A percentile compares a stretch with the other conserved stretches of the same genome.
Conservation (phyloP, 2,797 vertebrate species). For the Pogoniulus pusillus region DNA sequence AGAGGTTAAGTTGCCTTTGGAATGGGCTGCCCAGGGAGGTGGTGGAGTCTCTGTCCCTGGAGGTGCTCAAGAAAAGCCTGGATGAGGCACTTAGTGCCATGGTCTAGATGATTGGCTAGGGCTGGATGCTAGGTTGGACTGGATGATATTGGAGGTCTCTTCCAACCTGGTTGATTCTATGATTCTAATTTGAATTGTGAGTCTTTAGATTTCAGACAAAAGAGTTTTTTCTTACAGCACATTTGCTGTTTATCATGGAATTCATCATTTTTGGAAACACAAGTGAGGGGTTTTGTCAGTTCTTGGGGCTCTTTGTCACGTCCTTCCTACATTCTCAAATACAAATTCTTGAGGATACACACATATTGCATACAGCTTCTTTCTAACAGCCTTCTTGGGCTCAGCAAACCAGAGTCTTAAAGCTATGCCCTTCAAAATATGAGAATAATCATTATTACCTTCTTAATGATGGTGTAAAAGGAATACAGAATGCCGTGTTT, state of each 20-base stretch:
- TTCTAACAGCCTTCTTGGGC: background rate
- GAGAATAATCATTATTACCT: too few species aligned
- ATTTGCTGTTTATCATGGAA: background rate
- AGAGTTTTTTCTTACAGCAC: background rate
- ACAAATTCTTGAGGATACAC: background rate
- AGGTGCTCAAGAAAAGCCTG: too few species aligned
- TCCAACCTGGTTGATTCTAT: too few species aligned
- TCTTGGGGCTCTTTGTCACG: background rate
- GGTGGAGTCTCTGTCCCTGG: too few species aligned
- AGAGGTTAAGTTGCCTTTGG: background rate
- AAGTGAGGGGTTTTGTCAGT: background rate
- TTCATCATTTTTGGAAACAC: background rate
- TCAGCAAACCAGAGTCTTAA: background rate
- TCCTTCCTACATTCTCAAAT: background rate
- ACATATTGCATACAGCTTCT: background rate
- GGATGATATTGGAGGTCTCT: too few species aligned
- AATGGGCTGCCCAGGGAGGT: too few species aligned
- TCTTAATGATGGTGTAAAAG: too few species aligned
- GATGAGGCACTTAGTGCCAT: too few species aligned
- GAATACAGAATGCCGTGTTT: too few species aligned
- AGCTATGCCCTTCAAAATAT: too few species aligned
- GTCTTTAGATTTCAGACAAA: background rate
- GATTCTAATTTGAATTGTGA: background rate
- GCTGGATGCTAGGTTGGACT: too few species aligned
- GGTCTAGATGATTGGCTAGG: too few species aligned